A percentile compares a stretch with the other conserved stretches of the same genome.
These are phyloP conservation scores for Epinephelus coioides DNA, from an alignment of 2,797 vertebrate genomes.

Conservation along the genomic window DNA sequence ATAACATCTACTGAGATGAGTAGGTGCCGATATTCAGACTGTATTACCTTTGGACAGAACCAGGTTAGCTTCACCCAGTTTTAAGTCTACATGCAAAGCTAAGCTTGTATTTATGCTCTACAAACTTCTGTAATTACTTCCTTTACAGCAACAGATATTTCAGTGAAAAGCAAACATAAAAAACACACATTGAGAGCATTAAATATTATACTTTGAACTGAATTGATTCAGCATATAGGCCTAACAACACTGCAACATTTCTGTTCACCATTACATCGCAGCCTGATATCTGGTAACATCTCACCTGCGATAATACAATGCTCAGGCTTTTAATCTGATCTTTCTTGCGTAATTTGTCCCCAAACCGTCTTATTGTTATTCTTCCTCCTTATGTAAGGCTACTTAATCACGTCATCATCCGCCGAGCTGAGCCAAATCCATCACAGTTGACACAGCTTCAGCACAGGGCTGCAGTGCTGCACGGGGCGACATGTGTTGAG, in stretches of 20 bases:
- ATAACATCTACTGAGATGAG: background rate
- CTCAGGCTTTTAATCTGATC: background rate
- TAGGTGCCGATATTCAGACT: no score
- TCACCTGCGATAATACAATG: slow-evolving; percentile 8
- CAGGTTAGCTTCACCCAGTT: background rate
- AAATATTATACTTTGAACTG: background rate
- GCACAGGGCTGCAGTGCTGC: slow-evolving; percentile 28
- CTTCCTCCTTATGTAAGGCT: background rate
- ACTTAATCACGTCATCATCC: slow-evolving; percentile 38
- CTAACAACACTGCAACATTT: background rate
- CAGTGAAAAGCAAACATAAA: background rate
- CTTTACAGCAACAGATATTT: no score
- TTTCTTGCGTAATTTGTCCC: background rate
- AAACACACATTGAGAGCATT: background rate
- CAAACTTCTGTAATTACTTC: background rate
- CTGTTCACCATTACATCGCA: background rate
- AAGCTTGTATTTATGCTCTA: background rate
- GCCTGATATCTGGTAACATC: background rate
- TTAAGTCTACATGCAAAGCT: background rate
- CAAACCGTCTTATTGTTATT: slow-evolving; percentile 10
- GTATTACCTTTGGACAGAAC: background rate
- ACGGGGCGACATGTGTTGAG: slow-evolving; percentile 36
- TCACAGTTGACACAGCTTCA: slow-evolving; percentile 43
- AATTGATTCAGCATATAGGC: background rate
- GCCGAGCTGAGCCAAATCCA: slow-evolving; percentile 28